Conservation (phyloP, 2,113 vertebrate species). For the Apeltes quadracus region DNA sequence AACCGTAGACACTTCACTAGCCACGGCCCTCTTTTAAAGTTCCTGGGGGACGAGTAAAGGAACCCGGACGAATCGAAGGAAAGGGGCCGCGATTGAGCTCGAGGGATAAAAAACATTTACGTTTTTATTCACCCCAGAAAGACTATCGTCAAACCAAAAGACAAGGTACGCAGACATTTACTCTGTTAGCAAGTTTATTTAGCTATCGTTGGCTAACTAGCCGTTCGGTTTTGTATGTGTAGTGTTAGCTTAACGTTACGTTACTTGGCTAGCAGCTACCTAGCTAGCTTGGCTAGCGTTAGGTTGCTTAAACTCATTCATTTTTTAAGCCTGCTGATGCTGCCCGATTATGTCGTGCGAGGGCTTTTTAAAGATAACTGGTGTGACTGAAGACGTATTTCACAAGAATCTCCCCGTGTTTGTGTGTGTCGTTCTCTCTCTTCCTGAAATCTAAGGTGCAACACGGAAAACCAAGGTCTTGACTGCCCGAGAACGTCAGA, state of each 20-base stretch:
- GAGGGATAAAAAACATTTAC: slow-evolving; percentile 29
- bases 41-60: slow-evolving; percentile 69
- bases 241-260: not conserved
- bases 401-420: not conserved
- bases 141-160: slow-evolving; percentile 3
- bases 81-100: slow-evolving; percentile 37
- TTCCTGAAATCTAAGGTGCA: slow-evolving; percentile 45
- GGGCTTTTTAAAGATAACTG: not conserved
- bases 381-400: not conserved
- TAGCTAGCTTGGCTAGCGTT: slow-evolving; percentile 49
- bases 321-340: slow-evolving; percentile 8
- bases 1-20: slow-evolving; percentile 40
- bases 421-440: slow-evolving; percentile 14
- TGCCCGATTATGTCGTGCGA: not conserved
- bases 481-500: slow-evolving; percentile 72
- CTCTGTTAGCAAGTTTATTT: slow-evolving; percentile 15
- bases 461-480: slow-evolving; percentile 64
- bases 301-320: slow-evolving; percentile 61
- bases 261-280: slow-evolving; percentile 48
- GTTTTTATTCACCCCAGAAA: slow-evolving; percentile 14
- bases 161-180: slow-evolving; percentile 39
- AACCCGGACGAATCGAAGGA: slow-evolving; percentile 38
- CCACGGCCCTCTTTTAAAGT: slow-evolving; percentile 77
- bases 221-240: slow-evolving; percentile 25
- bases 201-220: slow-evolving; percentile 27